Evolutionary conservation across 1,140 invertebrate species (phyloP).

Genomic region (Samia ricini): DNA sequence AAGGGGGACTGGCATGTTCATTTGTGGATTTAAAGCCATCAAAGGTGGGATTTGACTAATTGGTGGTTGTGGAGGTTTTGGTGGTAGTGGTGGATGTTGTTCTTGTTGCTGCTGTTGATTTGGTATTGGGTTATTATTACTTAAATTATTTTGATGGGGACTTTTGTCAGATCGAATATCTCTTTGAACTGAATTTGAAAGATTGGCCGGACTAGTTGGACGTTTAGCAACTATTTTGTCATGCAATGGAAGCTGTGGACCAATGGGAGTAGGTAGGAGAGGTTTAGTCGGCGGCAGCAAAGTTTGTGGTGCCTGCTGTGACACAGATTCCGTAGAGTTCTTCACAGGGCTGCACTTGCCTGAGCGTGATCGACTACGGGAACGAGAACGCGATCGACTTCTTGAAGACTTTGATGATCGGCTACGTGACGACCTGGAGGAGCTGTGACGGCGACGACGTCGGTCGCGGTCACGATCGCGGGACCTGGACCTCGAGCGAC

Average conservation of each 20-base stretch:
- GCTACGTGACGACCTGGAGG: slow-evolving; percentile 59
- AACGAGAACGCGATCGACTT: slow-evolving; percentile 66
- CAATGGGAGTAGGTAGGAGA: slow-evolving; percentile 59
- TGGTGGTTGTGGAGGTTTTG: slow-evolving; percentile 26
- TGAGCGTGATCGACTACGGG: slow-evolving; percentile 72
- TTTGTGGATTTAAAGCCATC: slow-evolving; percentile 64
- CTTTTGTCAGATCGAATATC: neutral
- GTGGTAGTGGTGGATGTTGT: slow-evolving; percentile 25
- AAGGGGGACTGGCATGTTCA: slow-evolving; percentile 58
- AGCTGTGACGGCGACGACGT: slow-evolving; percentile 66
- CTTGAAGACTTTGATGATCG: slow-evolving; percentile 65
- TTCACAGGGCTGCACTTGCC: slow-evolving; percentile 76
- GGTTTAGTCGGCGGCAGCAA: slow-evolving; percentile 67
- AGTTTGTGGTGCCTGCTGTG: slow-evolving; percentile 53
- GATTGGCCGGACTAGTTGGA: slow-evolving; percentile 31
- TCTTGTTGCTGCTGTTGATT: slow-evolving; percentile 31
- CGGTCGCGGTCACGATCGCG: slow-evolving; percentile 62
- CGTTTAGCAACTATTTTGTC: slow-evolving; percentile 21
- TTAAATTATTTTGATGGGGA: slow-evolving; percentile 11
- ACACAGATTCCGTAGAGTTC: slow-evolving; percentile 47
- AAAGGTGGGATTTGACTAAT: slow-evolving; percentile 53
- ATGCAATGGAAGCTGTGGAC: slow-evolving; percentile 45
- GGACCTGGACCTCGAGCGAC: slow-evolving; percentile 45
- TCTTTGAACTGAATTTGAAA: slow-evolving; percentile 1
- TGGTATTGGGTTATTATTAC: slow-evolving; percentile 26